Percentiles rank a stretch among this genome's conserved stretches.
phyloP scores from a whole-genome alignment of 2,797 vertebrate genomes.

The Momotus momota region DNA sequence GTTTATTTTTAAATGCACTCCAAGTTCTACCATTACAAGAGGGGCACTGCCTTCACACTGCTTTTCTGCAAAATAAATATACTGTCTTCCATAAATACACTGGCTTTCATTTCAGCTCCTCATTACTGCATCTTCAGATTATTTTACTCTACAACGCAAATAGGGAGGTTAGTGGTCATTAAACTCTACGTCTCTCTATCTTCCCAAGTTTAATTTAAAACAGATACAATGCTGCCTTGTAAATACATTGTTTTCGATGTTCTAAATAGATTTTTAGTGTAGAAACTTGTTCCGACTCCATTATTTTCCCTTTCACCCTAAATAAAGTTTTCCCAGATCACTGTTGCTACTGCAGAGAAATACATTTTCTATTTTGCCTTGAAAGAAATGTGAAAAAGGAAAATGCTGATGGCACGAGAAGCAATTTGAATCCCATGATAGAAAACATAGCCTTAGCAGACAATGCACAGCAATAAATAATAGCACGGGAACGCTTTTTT shows the following conservation, averaged over 20 bases:
- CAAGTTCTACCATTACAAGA: slow-evolving; percentile 7
- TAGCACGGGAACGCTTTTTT: neutral
- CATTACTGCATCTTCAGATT: slow-evolving; percentile 52
- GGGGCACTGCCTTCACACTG: neutral
- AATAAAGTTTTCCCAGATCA: slow-evolving; percentile 76
- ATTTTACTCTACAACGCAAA: slow-evolving; percentile 62
- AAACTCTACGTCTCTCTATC: neutral
- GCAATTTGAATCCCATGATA: slow-evolving; percentile 77
- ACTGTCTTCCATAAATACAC: slow-evolving; percentile 18
- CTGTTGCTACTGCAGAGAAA: slow-evolving; percentile 64
- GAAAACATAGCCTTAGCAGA: slow-evolving; percentile 70
- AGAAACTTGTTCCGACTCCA: slow-evolving; percentile 62
- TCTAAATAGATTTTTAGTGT: slow-evolving; percentile 72
- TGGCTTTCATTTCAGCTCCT: slow-evolving; percentile 16
- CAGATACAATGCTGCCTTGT: slow-evolving; percentile 16
- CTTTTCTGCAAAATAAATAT: slow-evolving; percentile 58
- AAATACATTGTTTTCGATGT: slow-evolving; percentile 42
- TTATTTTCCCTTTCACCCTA: slow-evolving; percentile 72
- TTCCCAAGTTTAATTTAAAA: slow-evolving; percentile 55
- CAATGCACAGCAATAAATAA: slow-evolving; percentile 68
- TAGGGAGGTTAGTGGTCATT: slow-evolving; percentile 16
- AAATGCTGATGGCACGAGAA: slow-evolving; percentile 71
- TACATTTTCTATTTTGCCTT: slow-evolving; percentile 72
- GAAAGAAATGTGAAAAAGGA: slow-evolving; percentile 76
- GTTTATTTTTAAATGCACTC: slow-evolving; percentile 31